Evolutionary conservation across 2,113 vertebrate species (phyloP).

Genomic region (Isurus oxyrinchus): DNA sequence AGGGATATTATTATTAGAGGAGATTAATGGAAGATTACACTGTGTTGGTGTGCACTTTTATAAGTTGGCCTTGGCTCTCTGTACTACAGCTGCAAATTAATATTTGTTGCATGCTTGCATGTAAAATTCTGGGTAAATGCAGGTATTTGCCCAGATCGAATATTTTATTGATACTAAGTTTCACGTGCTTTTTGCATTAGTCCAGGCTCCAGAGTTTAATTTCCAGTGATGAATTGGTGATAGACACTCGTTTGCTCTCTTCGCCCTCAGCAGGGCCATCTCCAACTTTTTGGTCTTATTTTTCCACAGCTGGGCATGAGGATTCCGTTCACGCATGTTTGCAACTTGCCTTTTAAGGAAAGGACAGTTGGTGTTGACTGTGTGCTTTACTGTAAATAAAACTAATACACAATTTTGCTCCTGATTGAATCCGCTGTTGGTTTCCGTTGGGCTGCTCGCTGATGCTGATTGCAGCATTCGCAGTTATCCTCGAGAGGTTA

Average conservation of each 20-base stretch:
- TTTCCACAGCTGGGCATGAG: too few relatives aligned
- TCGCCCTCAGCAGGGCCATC: background rate
- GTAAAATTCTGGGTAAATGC: background rate
- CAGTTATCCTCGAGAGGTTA: too few relatives aligned
- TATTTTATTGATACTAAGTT: background rate
- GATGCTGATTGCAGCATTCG: too few relatives aligned
- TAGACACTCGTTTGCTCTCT: background rate
- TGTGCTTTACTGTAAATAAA: background rate
- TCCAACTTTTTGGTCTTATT: background rate
- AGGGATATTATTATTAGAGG: background rate
- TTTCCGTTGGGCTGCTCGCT: too few relatives aligned
- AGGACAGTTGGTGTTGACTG: background rate
- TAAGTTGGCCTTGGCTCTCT: background rate
- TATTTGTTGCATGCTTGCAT: background rate
- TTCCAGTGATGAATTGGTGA: background rate
- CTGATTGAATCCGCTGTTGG: too few relatives aligned
- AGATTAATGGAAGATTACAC: background rate
- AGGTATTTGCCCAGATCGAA: background rate
- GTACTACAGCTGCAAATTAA: background rate
- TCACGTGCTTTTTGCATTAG: background rate
- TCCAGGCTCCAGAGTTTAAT: background rate
- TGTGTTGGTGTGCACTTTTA: background rate
- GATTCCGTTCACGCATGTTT: background rate
- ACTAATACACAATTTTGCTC: background rate
- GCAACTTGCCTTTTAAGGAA: background rate